Evolutionary conservation across 2,888 invertebrate genomes (phyloP).

Genomic region (Dryadula phaetusa): DNA sequence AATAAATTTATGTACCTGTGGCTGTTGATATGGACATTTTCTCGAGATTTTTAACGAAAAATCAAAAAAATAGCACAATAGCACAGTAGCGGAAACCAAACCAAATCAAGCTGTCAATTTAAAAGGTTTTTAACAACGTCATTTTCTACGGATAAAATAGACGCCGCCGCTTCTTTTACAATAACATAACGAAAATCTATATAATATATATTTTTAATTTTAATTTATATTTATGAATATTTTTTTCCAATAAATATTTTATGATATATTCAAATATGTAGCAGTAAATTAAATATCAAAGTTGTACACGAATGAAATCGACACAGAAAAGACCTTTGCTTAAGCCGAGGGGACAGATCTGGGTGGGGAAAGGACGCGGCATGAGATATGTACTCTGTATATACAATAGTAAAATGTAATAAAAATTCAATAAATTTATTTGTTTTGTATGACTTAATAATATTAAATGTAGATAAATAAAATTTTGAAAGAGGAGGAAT

Average conservation of each 20-base stretch:
- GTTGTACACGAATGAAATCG: slow-evolving; percentile 27
- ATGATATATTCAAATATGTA: neutral
- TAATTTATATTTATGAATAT: slow-evolving; percentile 8
- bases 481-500: no score
- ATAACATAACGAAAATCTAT: slow-evolving; percentile 17
- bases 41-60: slow-evolving; percentile 71
- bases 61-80: slow-evolving; percentile 81
- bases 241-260: slow-evolving; percentile 14
- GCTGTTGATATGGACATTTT: slow-evolving; percentile 82
- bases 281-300: slow-evolving; percentile 18
- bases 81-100: slow-evolving; percentile 84
- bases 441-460: neutral
- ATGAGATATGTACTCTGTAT: slow-evolving; percentile 53
- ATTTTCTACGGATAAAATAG: slow-evolving; percentile 56
- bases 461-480: no score
- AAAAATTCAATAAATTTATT: slow-evolving; percentile 12
- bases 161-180: slow-evolving; percentile 39
- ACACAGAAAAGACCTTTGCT: slow-evolving; percentile 63
- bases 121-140: slow-evolving; percentile 71
- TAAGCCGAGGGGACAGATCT: slow-evolving; percentile 70
- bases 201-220: slow-evolving; percentile 9
- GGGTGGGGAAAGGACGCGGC: slow-evolving; percentile 76
- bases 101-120: slow-evolving; percentile 83
- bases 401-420: slow-evolving; percentile 48
- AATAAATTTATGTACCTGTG: slow-evolving; percentile 71